These are phyloP conservation scores for Chromis chromis DNA, from an alignment of 2,797 vertebrate genomes.

Conservation along the genomic window DNA sequence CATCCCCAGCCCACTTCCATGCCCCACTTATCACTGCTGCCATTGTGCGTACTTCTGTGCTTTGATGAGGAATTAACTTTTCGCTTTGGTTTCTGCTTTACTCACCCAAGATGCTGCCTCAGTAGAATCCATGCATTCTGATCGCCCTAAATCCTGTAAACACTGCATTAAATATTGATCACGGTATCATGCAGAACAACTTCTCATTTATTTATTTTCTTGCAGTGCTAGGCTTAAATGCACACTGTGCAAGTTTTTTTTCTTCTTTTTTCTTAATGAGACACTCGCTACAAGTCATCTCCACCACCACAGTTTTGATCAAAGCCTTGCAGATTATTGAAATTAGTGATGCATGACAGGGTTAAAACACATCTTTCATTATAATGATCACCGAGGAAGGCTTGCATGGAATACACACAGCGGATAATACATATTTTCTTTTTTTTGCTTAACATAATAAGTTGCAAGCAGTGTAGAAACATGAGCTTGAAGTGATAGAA, in stretches of 20 bases:
- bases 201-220: constrained; percentile 26
- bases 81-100: constrained; percentile 40
- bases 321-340: constrained; percentile 62
- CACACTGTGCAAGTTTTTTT: constrained; percentile 25
- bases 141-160: constrained; percentile 60
- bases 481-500: constrained; percentile 15
- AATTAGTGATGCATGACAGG: constrained; percentile 42
- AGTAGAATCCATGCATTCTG: constrained; percentile 51
- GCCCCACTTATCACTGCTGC: constrained; percentile 50
- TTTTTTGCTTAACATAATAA: constrained; percentile 10
- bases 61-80: constrained; percentile 33
- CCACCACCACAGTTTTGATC: constrained; percentile 48
- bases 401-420: constrained; percentile 29
- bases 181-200: constrained; percentile 35
- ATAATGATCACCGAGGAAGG: constrained; percentile 26
- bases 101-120: constrained; percentile 55
- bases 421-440: background rate
- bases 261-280: constrained; percentile 54
- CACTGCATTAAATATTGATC: constrained; percentile 75
- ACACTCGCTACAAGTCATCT: constrained; percentile 40
- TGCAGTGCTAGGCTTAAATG: constrained; percentile 43
- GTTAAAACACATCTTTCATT: constrained; percentile 43
- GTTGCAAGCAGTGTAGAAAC: constrained; percentile 6
- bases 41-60: constrained; percentile 18
- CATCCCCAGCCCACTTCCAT: constrained; percentile 45